Base-by-base conservation (phyloP, 2,113 vertebrate species). In the Lota lota region DNA sequence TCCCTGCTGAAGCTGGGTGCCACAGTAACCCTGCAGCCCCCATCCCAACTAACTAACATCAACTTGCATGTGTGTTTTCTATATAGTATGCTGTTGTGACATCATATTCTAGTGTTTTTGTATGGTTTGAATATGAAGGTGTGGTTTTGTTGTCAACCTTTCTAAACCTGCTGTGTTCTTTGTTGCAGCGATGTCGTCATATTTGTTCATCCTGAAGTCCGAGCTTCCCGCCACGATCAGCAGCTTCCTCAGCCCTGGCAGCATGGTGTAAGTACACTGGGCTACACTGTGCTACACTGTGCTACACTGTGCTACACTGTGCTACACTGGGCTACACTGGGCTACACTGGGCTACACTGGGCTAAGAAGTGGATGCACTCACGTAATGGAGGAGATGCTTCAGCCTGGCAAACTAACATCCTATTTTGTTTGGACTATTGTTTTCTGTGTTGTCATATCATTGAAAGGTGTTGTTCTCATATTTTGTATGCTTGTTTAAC, bases 131-230 rank as follows among this genome's bases (percentile, higher is more conserved):
- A 22, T 22, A 22, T 21, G 14, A 15, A 16, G 15, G 21, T 1
- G 20, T 18, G 20, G 21, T 12, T 60, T 22, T 36, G 28, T 58
- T 11, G 1, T 21, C 64, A 61, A 68, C 15, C 66, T 56, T 64
- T 36, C 40, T 74, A 20, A 79, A 53, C 20, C 20, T 61, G 51
- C 67, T 33, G 61, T 72, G 50, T 19, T 58, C 54, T 73, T 82
- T 62, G 77, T 21, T 83, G 68, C 92, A 99, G 97, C 95, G 59
- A 99, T 99, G 97, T 91, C 97, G 17, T 95, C 96, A 61, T 99
- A 98, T 78, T 92, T 99, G 86, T 90, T 97, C 79, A 94, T 99
- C 92, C 88, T 99, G 76, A 98, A 97, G 87, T 91, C 93, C 4
- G 97, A 99, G 85, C 92, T 99, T 87, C 97, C 97, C 79, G 91